Percentiles rank a stretch among this genome's conserved stretches.
phyloP scores from a whole-genome alignment of 2,888 invertebrate genomes.

The Brassicogethes aeneus region DNA sequence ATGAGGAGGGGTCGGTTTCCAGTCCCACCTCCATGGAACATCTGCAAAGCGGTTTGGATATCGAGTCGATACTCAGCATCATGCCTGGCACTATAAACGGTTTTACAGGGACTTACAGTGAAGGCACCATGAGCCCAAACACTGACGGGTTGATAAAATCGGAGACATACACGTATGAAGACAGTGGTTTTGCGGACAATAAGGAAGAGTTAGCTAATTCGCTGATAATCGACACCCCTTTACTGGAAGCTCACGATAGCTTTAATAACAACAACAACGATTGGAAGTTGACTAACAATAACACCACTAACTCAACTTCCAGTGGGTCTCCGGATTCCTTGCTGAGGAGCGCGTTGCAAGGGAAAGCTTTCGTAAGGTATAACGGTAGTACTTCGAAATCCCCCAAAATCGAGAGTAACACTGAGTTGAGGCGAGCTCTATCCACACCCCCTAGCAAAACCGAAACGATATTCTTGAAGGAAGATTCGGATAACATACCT shows the following conservation, averaged over 20 bases:
- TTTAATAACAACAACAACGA: constrained; percentile 72
- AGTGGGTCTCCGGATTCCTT: constrained; percentile 57
- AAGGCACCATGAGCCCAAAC: constrained; percentile 46
- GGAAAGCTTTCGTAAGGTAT: constrained; percentile 51
- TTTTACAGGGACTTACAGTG: constrained; percentile 50
- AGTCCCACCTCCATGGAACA: constrained; percentile 51
- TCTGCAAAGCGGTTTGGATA: constrained; percentile 55
- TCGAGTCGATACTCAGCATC: constrained; percentile 71
- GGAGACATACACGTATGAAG: constrained; percentile 67
- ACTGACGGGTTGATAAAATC: constrained; percentile 59
- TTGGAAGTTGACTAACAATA: constrained; percentile 72
- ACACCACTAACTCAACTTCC: constrained; percentile 34
- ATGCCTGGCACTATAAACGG: constrained; percentile 55
- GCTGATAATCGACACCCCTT: constrained; percentile 44
- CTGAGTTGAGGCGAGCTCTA: constrained; percentile 49
- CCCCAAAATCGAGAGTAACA: constrained; percentile 30
- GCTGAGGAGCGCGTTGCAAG: constrained; percentile 73
- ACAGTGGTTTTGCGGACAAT: constrained; percentile 63
- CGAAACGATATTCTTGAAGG: constrained; percentile 37
- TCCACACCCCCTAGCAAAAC: constrained; percentile 42
- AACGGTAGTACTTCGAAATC: constrained; percentile 31
- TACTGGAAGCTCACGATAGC: constrained; percentile 46
- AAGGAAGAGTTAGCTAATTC: constrained; percentile 46
- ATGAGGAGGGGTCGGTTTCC: constrained; percentile 55
- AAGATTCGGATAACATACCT: constrained; percentile 33